Conservation (phyloP, 2,797 vertebrate genomes). For the Poeciliopsis paucimaculata region DNA sequence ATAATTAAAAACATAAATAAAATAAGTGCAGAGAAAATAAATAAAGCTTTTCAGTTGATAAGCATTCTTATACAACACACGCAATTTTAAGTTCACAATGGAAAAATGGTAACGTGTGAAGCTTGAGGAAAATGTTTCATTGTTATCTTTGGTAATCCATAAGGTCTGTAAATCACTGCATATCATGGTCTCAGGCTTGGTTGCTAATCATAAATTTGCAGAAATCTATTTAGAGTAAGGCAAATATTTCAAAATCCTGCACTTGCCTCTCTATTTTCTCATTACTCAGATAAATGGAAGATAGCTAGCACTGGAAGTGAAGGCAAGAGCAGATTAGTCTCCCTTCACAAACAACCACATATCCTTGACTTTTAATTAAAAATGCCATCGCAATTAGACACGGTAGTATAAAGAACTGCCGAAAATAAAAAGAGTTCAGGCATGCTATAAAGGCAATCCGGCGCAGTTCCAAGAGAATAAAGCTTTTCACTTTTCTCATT, state of each 20-base stretch:
- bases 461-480: constrained; percentile 79
- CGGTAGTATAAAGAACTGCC: constrained; percentile 80
- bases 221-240: constrained; percentile 76
- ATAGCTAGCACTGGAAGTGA: constrained; percentile 73
- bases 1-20: constrained; percentile 14
- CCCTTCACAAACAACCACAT: constrained; percentile 84
- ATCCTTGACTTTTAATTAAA: constrained; percentile 89
- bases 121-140: constrained; percentile 51
- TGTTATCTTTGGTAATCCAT: constrained; percentile 76
- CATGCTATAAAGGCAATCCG: constrained; percentile 80
- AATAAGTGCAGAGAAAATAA: constrained; percentile 7
- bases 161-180: constrained; percentile 60
- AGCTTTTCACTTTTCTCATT: constrained; percentile 77
- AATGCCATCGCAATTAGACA: constrained; percentile 87
- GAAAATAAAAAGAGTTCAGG: constrained; percentile 80
- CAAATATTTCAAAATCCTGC: constrained; percentile 83
- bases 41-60: constrained; percentile 10
- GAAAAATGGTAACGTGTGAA: constrained; percentile 26
- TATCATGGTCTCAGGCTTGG: constrained; percentile 55
- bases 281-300: constrained; percentile 85
- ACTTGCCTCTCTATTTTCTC: constrained; percentile 78
- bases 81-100: constrained; percentile 26
- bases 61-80: constrained; percentile 12
- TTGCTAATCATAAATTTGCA: constrained; percentile 76
- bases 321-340: constrained; percentile 82